Percentiles rank a stretch among this genome's conserved stretches.
These are phyloP conservation scores for Leptinotarsa defecta DNA, from an alignment of 1,140 invertebrate species.

Conservation along the genomic window DNA sequence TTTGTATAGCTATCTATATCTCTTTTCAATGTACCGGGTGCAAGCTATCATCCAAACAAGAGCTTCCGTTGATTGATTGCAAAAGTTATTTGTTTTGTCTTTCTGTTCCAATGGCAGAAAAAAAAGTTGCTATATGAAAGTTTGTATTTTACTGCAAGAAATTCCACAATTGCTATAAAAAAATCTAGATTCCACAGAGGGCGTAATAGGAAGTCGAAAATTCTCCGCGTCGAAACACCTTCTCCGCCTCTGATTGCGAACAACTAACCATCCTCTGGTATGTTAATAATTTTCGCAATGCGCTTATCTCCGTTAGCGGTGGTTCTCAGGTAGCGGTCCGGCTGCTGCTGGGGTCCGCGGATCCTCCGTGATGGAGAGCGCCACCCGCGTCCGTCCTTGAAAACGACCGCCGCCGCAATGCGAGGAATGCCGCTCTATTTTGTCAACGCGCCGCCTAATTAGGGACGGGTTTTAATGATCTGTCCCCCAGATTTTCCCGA, in stretches of 20 bases:
- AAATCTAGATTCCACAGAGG: no score
- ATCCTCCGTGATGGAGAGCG: constrained; percentile 21
- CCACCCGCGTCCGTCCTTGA: constrained; percentile 39
- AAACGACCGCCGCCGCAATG: constrained; percentile 35
- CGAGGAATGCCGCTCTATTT: constrained; percentile 34
- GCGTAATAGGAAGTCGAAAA: no score
- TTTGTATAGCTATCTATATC: no score
- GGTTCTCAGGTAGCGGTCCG: constrained; percentile 20
- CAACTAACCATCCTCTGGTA: constrained; percentile 21
- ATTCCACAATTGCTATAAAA: no score
- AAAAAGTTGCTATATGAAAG: no score
- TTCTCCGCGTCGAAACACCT: background rate
- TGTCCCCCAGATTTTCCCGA: background rate
- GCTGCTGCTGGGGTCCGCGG: background rate
- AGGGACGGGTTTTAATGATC: background rate
- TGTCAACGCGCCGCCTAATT: constrained; percentile 17
- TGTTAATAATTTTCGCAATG: constrained; percentile 33
- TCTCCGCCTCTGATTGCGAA: background rate
- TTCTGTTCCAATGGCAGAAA: no score
- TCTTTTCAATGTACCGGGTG: no score
- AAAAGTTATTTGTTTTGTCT: no score
- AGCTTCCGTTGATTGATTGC: no score
- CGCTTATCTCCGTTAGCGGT: constrained; percentile 30
- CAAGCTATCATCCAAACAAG: no score
- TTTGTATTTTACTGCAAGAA: no score